Base-by-base conservation (phyloP, 2,113 vertebrate species). In the Ptyas mucosa region DNA sequence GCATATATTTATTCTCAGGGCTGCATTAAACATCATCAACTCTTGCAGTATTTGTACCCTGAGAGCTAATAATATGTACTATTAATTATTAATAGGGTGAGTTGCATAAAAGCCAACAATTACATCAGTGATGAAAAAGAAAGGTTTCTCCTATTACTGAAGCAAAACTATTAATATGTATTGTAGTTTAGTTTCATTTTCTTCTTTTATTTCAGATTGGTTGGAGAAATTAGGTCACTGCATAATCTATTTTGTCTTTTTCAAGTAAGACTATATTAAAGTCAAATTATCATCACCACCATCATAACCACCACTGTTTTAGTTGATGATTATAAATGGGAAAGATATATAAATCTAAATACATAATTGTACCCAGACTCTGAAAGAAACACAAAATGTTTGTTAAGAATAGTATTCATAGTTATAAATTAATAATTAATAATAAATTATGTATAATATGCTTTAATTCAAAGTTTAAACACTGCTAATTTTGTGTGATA, bases 331-430 rank as follows among this genome's bases (percentile, higher is more conserved):
- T 89, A 51, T 26, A 5, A 75, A 91, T 43, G 15, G 3, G 29
- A 20, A 18, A 12, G 49, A 3, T 49, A n/a, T 58, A 43, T 51
- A 23, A 29, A 29, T 9, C 3, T 43, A 12, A 51, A 91, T 87
- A 54, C 15, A 58, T 69, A 34, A 23, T 21, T 88, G 9, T 2
- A 54, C 43, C 23, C 39, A 43, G 75, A 21, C 46, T 64, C 55
- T 93, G 93, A 90, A 90, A 89, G 55, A 95, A 94, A 96, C 94
- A 93, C 52, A 95, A 94, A 94, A 89, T 11, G 15, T 0, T 86
- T 3, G 94, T 87, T 53, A 10, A 0, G 0, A 85, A 87, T 39
- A 85, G 64, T 12, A 23, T 85, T 89, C 94, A 91, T 95, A 94
- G 95, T 46, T 81, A 57, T 34, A n/a, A n/a, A 55, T 55, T 55